A percentile compares a stretch with the other conserved stretches of the same genome.
Evolutionary conservation across 2,113 vertebrate species (phyloP).

Genomic region (Bubalus kerabau): DNA sequence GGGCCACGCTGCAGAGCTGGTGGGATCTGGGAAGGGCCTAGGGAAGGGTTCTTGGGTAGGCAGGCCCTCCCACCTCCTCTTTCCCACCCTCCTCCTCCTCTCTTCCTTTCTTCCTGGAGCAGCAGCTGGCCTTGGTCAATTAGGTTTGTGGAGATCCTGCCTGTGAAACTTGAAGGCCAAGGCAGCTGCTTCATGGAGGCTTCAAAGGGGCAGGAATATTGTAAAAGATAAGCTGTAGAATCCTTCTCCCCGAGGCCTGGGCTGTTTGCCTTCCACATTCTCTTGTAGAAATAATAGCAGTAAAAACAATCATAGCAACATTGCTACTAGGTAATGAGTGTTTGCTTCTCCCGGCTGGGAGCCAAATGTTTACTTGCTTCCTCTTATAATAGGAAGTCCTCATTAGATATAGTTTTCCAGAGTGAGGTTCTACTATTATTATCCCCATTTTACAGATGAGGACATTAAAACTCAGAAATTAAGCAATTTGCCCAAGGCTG

Average conservation of each 20-base stretch:
- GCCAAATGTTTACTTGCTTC: background rate
- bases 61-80: background rate
- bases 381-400: background rate
- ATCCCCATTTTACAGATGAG: background rate
- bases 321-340: background rate
- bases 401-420: background rate
- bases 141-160: background rate
- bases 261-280: background rate
- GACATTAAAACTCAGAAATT: background rate
- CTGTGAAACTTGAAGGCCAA: background rate
- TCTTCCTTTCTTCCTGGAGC: too few species aligned
- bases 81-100: background rate
- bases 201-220: background rate
- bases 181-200: background rate
- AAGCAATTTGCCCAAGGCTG: background rate
- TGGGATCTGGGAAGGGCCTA: background rate
- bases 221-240: background rate
- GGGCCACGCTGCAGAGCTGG: too few species aligned
- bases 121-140: background rate
- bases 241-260: background rate
- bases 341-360: background rate
- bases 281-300: background rate
- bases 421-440: background rate
- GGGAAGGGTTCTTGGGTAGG: background rate
- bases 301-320: background rate